Evolutionary conservation across 1,140 invertebrate genomes (phyloP), one percentile per base, ranked within the genome.

Genomic region (Globodera rostochiensis): DNA sequence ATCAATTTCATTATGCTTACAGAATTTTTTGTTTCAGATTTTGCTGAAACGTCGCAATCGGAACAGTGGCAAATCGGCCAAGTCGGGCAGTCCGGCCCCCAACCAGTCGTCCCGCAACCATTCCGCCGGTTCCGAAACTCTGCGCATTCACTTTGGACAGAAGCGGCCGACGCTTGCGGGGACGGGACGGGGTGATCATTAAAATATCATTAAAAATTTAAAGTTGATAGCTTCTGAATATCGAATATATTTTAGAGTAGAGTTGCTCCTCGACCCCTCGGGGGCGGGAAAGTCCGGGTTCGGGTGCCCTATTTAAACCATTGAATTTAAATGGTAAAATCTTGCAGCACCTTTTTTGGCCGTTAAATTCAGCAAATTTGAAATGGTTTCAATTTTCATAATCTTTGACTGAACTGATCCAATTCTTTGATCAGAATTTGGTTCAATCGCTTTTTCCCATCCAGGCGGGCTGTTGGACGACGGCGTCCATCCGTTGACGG

Each of bases 81-180:
- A 75, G 69, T 64, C 71, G 47, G 45, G 74, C 74, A 79, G 75
- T 80, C 79, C 75, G 73, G 53, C 57, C 19, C 25, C 25, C n/a
- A 76, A 76, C 6, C 49, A 79, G 15, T 80, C 77, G 13, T 53
- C 79, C 1, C 36, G 76, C 7, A 78, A 87, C 60, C 78, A 85
- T 64, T 86, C 86, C 8, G 60, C 53, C n/a, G 66, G 77, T 50
- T 78, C 77, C 6, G 77, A 78, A 69, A 88, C 87, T n/a, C 74
- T 89, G 49, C 75, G 88, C 76, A 90, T 89, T 70, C 88, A 89
- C 77, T 90, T 89, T 64, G 88, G 88, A 19, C 80, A 88, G 50
- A 82, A 82, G 66, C 81, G 64, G 36, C 50, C 57, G 15, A 76
- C 47, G 45, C 19, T 60, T 64, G 7, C n/a, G 3, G 49, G 36